phyloP scores from a whole-genome alignment of 2,797 vertebrate species.

The Pseudotriccus pelzelni region DNA sequence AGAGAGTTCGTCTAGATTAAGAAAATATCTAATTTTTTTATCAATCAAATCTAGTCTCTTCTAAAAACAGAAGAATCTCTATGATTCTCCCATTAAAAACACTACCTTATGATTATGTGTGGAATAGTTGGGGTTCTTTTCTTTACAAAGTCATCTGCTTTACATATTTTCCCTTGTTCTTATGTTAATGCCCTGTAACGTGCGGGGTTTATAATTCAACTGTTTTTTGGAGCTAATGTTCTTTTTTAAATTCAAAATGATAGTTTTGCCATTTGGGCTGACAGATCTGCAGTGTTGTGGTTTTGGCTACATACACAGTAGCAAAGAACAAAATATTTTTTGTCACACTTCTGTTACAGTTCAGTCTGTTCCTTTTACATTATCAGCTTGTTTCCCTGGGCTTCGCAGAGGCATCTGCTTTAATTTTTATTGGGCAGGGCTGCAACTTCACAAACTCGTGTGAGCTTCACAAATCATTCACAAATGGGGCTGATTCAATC shows the following conservation, averaged over 20 bases:
- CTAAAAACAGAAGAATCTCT: background rate
- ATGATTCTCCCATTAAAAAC: background rate
- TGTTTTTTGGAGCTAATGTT: background rate
- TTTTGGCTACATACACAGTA: conserved; percentile 58
- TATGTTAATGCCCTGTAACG: background rate
- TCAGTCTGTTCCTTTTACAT: conserved; percentile 60
- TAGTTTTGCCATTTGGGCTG: conserved; percentile 38
- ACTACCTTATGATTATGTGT: background rate
- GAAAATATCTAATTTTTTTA: background rate
- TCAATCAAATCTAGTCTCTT: background rate
- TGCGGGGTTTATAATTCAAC: background rate
- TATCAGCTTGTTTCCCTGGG: conserved; percentile 27
- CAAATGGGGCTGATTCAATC: conserved; percentile 37
- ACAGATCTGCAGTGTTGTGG: conserved; percentile 55
- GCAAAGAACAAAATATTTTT: conserved; percentile 66
- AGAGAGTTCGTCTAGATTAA: background rate
- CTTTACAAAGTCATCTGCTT: background rate
- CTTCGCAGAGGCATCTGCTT: conserved; percentile 35
- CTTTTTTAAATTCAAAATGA: background rate
- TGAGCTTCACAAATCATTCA: conserved; percentile 38
- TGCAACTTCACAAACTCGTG: background rate
- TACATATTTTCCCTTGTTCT: background rate
- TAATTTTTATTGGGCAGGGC: conserved; percentile 32
- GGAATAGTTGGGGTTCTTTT: background rate
- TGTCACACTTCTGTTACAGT: conserved; percentile 51